Percentiles rank a stretch among this genome's conserved stretches.
phyloP scores from a whole-genome alignment of 2,113 vertebrate species.

The Alethe diademata region DNA sequence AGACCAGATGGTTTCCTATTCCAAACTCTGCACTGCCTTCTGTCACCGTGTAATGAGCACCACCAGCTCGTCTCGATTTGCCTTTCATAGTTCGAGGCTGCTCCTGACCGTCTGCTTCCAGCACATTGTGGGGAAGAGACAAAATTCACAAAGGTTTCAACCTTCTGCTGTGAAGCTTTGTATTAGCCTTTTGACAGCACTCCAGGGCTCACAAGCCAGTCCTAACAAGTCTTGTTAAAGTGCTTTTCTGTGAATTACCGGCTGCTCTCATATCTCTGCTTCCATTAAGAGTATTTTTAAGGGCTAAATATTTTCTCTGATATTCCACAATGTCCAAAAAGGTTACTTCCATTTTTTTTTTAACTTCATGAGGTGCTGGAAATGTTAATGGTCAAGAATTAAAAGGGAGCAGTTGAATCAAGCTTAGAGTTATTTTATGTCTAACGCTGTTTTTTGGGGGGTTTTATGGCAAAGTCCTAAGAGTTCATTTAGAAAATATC shows the following conservation, averaged over 20 bases:
- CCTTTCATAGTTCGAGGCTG: background rate
- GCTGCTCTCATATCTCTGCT: background rate
- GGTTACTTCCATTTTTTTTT: background rate
- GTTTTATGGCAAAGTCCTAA: background rate
- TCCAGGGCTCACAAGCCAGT: conserved; percentile 15
- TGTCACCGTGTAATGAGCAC: conserved; percentile 22
- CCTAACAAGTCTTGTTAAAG: conserved; percentile 16
- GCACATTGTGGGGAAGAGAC: background rate
- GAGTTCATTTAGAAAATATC: background rate
- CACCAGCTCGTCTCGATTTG: conserved; percentile 34
- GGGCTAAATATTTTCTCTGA: background rate
- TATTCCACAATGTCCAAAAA: background rate
- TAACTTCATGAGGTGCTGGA: background rate
- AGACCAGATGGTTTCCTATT: conserved; percentile 44
- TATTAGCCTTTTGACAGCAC: background rate
- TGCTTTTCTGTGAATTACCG: background rate
- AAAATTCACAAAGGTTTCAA: conserved; percentile 31
- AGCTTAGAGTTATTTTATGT: background rate
- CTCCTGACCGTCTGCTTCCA: conserved; percentile 40
- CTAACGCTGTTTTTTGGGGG: background rate
- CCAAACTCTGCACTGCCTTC: conserved; percentile 11
- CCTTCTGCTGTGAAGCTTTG: background rate
- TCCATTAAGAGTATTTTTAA: background rate
- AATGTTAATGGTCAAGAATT: background rate
- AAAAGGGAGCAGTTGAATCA: background rate